Conservation (phyloP, 1,140 invertebrate species). For the Bombus superbus region DNA sequence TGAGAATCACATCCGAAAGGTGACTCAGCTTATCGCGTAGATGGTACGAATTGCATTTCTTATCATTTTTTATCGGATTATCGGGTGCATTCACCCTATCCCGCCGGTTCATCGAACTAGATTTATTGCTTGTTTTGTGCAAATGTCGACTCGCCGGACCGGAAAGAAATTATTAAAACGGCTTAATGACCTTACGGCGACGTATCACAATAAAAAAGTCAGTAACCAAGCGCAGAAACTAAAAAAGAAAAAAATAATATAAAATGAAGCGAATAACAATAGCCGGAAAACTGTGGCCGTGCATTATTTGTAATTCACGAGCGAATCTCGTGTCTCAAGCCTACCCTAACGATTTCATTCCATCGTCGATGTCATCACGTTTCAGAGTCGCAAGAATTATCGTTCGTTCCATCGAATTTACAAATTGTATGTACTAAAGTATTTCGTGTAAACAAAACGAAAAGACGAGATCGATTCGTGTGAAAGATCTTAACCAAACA, state of each 20-base stretch:
- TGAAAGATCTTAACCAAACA: constrained; percentile 23
- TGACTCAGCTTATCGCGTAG: constrained; percentile 63
- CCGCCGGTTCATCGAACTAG: constrained; percentile 62
- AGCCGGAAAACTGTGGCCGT: constrained; percentile 42
- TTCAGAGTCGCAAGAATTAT: no score
- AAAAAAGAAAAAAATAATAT: background rate
- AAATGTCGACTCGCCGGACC: constrained; percentile 28
- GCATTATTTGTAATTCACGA: background rate
- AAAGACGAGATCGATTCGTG: background rate
- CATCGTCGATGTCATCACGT: background rate
- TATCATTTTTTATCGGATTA: constrained; percentile 66
- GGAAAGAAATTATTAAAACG: constrained; percentile 25
- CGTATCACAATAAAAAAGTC: background rate
- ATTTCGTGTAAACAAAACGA: background rate
- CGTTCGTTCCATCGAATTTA: no score
- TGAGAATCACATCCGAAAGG: constrained; percentile 52
- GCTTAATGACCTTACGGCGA: background rate
- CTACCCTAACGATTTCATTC: background rate
- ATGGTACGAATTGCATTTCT: constrained; percentile 65
- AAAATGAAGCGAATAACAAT: constrained; percentile 34
- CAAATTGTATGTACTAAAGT: background rate
- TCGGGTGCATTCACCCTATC: constrained; percentile 56
- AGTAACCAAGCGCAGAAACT: constrained; percentile 13
- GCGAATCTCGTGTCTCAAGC: background rate
- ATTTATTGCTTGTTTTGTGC: constrained; percentile 50